Conservation (phyloP, 37 sponge, comb jelly and placozoan species). For the Theonella swinhoei region DNA sequence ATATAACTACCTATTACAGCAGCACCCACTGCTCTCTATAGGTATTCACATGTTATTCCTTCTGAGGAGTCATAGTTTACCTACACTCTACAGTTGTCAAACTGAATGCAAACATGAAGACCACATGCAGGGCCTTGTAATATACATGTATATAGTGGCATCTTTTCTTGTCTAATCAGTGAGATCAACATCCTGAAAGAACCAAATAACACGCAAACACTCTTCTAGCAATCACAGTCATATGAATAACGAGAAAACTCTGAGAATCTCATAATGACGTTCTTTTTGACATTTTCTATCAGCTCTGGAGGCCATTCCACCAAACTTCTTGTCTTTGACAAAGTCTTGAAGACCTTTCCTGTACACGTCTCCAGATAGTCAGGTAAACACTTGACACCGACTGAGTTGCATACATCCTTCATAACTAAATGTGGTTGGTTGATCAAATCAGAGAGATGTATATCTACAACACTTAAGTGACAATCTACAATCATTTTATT, state of each 20-base stretch:
- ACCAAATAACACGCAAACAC: too few species aligned
- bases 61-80: too few species aligned
- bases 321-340: conserved; percentile 9
- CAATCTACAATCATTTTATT: conserved; percentile 1
- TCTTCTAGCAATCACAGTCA: background rate
- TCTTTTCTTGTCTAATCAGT: too few species aligned
- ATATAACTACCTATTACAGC: too few species aligned
- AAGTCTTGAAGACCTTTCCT: background rate
- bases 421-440: background rate
- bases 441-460: conserved; percentile 33
- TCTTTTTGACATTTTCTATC: conserved; percentile 1
- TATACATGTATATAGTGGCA: too few species aligned
- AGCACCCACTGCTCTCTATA: too few species aligned
- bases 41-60: too few species aligned
- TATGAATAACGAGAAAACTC: conserved; percentile 22
- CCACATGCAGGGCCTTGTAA: too few species aligned
- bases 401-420: conserved; percentile 20
- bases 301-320: conserved; percentile 15
- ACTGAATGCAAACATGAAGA: too few species aligned
- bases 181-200: too few species aligned
- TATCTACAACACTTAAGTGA: background rate
- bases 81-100: too few species aligned
- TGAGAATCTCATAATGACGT: background rate
- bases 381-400: conserved; percentile 22
- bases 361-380: conserved; percentile 16